Evolutionary conservation across 2,797 vertebrate species (phyloP).

Genomic region (Phataginus tricuspis): DNA sequence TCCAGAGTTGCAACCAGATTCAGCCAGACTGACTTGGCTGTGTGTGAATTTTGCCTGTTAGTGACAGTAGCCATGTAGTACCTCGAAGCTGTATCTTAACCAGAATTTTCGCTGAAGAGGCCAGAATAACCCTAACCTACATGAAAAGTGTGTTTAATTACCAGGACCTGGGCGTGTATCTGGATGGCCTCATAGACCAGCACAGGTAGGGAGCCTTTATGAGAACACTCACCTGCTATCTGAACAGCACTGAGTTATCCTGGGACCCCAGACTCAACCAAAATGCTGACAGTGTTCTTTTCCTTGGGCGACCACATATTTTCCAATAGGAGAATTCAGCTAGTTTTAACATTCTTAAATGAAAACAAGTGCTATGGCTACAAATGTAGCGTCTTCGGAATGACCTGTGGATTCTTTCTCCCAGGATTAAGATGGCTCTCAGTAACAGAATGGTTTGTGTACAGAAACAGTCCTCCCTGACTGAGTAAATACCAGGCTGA

Average conservation of each 20-base stretch:
- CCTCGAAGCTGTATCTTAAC: background rate
- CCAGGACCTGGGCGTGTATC: background rate
- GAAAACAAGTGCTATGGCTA: background rate
- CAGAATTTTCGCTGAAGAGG: constrained; percentile 58
- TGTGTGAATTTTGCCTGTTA: background rate
- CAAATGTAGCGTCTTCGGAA: background rate
- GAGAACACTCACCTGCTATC: background rate
- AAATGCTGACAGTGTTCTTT: constrained; percentile 10
- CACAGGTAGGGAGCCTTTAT: background rate
- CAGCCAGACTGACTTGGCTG: background rate
- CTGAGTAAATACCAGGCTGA: background rate
- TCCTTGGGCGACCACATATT: constrained; percentile 35
- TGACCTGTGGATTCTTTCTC: background rate
- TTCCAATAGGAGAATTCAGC: constrained; percentile 50
- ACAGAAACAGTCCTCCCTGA: background rate
- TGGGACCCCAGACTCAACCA: background rate
- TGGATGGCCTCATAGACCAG: background rate
- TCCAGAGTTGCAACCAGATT: background rate
- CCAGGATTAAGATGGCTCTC: background rate
- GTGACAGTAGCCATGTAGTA: background rate
- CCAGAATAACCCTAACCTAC: constrained; percentile 55
- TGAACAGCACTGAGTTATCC: constrained; percentile 44
- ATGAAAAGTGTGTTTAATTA: background rate
- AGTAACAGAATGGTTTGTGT: background rate
- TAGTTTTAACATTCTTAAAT: constrained; percentile 51